These are phyloP conservation scores for Hippocampus kuda DNA, from an alignment of 2,797 vertebrate species.

Conservation along the genomic window DNA sequence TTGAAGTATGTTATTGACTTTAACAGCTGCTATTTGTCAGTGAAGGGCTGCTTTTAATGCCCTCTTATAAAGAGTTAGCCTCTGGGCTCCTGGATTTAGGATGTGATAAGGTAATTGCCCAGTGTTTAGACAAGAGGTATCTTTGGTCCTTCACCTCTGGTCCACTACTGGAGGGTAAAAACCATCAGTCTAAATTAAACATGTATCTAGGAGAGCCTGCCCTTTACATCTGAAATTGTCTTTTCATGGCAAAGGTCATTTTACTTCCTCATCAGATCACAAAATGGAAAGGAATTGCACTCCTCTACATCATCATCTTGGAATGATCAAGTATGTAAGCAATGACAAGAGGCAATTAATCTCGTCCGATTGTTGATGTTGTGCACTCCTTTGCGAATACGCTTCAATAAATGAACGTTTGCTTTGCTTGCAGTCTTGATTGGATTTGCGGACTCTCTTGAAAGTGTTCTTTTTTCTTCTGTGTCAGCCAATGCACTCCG, in stretches of 20 bases:
- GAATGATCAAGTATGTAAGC: neutral
- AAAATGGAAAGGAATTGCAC: constrained; percentile 12
- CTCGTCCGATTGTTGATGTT: neutral
- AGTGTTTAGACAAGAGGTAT: constrained; percentile 51
- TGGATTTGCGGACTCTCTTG: neutral
- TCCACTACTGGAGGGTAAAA: constrained; percentile 52
- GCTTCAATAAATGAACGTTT: neutral
- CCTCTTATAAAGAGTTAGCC: constrained; percentile 26
- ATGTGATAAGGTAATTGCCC: constrained; percentile 56
- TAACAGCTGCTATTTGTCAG: constrained; percentile 53
- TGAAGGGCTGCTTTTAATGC: constrained; percentile 24
- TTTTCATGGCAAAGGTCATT: constrained; percentile 32
- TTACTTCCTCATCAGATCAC: constrained; percentile 41
- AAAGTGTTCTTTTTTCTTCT: neutral
- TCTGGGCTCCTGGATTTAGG: constrained; percentile 36
- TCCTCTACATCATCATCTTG: constrained; percentile 37
- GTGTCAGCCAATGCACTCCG: neutral
- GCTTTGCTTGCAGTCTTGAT: neutral
- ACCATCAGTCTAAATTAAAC: constrained; percentile 61
- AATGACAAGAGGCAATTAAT: no score
- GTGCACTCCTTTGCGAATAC: neutral
- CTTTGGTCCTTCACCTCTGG: constrained; percentile 29
- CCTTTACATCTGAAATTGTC: constrained; percentile 54
- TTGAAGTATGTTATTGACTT: constrained; percentile 45
- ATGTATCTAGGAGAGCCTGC: constrained; percentile 57